Evolutionary conservation across 2,888 invertebrate species (phyloP), one percentile per base, ranked within the genome.

Genomic region (Agonopterix alstromeriana): DNA sequence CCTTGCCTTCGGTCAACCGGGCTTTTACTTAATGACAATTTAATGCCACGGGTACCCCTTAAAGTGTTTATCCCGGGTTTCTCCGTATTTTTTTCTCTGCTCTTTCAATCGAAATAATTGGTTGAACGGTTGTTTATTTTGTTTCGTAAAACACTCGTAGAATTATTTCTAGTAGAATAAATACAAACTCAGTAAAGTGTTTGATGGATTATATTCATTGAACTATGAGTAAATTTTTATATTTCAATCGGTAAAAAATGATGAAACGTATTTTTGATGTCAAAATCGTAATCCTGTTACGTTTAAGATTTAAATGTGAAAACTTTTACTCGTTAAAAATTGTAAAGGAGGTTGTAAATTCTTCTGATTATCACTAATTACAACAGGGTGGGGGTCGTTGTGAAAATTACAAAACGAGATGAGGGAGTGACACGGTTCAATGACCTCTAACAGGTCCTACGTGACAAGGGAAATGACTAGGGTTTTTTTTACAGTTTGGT

Each of bases 11-110:
- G 59, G 56, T 60, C 68, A 63, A 63, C 72, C 64, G 61, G 65
- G 80, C 79, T 73, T 75, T 79, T 70, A 75, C 73, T 76, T 84
- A 85, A 86, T 83, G 81, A 82, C 83, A 80, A 86, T 86, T 84
- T 84, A 86, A 83, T 81, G 79, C 76, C 51, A 48, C 52, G 64
- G 61, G 60, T 62, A 62, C 35, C 56, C 60, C 63, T 65, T 68
- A 62, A 70, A 72, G 61, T 67, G 70, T 68, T 75, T 69, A 65
- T 62, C 57, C 56, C 51, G 47, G 52, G 27, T 27, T 27, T 27
- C 27, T 27, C 5, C 27, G 27, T 56, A 47, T 55, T 57, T 59
- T 58, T 53, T 36, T 12, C 49, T 45, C 48, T 51, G 53, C 53
- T 45, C 49, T 53, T 51, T 52, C 55, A 54, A 57, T 58, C 51